Conservation (phyloP, 2,113 vertebrate genomes). For the Amia ocellicauda region DNA sequence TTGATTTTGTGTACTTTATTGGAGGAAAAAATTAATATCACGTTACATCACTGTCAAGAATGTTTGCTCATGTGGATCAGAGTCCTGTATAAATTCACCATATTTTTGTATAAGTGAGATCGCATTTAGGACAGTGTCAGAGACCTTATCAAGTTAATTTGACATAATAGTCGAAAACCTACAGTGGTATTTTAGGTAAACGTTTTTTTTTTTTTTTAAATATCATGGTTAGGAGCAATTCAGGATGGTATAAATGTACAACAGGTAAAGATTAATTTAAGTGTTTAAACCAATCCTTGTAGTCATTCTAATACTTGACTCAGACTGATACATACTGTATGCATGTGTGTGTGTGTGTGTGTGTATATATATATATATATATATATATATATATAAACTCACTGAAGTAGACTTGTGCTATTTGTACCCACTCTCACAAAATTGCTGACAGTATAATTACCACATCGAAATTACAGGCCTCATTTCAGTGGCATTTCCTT, state of each 20-base stretch:
- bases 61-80: no score
- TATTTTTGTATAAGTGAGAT: no score
- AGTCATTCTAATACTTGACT: background rate
- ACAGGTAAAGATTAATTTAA: background rate
- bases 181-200: background rate
- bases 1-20: no score
- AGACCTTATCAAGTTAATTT: no score
- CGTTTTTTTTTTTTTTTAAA: background rate
- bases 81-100: no score
- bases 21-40: no score
- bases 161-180: background rate
- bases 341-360: no score
- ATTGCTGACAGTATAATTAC: conserved; percentile 3
- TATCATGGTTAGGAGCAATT: background rate
- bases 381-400: background rate
- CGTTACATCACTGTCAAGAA: no score
- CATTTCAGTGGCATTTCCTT: conserved; percentile 3
- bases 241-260: background rate
- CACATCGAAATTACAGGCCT: conserved; percentile 1
- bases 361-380: no score
- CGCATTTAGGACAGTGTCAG: no score
- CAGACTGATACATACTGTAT: background rate
- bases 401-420: background rate
- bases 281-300: background rate
- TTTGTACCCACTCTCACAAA: conserved; percentile 3